Percentiles rank a stretch among this genome's conserved stretches.
These are phyloP conservation scores for Hedya salicella DNA, from an alignment of 2,888 invertebrate genomes.

Conservation along the genomic window DNA sequence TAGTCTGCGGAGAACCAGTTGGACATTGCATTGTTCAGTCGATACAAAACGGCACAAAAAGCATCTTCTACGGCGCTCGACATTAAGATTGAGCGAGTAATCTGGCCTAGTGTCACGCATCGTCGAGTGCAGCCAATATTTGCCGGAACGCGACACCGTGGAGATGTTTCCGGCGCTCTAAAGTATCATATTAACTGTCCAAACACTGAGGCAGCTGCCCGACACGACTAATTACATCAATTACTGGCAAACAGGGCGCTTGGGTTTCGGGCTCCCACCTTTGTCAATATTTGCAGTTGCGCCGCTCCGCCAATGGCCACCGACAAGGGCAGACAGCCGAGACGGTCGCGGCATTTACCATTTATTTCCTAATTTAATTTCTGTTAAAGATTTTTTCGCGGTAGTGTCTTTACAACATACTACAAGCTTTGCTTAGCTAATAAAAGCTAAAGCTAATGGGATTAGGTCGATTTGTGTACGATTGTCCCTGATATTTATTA, in stretches of 20 bases:
- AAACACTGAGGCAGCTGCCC: conserved; percentile 79
- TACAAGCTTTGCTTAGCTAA: too few species aligned
- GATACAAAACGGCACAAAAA: neutral
- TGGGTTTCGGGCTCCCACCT: conserved; percentile 81
- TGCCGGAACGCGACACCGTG: conserved; percentile 76
- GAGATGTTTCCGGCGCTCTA: conserved; percentile 80
- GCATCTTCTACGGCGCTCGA: neutral
- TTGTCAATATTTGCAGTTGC: conserved; percentile 79
- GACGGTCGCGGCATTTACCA: neutral
- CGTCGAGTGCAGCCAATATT: conserved; percentile 80
- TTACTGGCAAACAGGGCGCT: conserved; percentile 79
- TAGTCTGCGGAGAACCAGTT: too few species aligned
- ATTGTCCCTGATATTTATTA: too few species aligned
- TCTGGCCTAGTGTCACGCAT: conserved; percentile 72
- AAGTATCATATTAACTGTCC: conserved; percentile 81
- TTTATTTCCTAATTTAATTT: neutral
- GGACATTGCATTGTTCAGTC: neutral
- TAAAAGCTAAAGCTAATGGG: too few species aligned
- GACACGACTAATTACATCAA: conserved; percentile 85
- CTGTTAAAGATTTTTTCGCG: too few species aligned
- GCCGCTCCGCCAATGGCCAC: conserved; percentile 46
- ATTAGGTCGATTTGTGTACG: too few species aligned
- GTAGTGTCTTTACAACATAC: too few species aligned
- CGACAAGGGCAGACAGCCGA: neutral
- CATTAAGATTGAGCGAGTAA: conserved; percentile 48